phyloP scores from a whole-genome alignment of 2,888 invertebrate genomes.

The Tricholauxania praeusta region DNA sequence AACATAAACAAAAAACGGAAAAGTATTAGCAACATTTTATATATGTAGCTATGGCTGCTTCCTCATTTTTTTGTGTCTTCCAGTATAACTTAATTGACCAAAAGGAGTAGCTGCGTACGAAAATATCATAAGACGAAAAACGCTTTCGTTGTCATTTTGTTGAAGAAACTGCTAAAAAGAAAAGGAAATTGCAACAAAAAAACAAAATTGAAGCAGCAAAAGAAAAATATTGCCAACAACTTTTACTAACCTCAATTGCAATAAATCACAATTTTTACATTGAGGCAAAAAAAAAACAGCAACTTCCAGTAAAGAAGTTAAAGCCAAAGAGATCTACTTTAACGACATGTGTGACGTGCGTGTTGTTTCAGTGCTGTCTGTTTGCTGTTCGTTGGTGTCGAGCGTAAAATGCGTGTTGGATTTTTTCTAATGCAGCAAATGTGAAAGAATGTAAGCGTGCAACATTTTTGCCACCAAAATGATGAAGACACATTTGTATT shows the following conservation, averaged over 20 bases:
- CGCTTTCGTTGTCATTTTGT: no score
- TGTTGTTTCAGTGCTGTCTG: neutral
- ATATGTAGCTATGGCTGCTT: no score
- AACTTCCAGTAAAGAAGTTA: no score
- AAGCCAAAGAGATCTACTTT: neutral
- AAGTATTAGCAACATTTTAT: no score
- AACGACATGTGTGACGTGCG: slow-evolving; percentile 14
- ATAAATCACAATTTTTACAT: slow-evolving; percentile 56
- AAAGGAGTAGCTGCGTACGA: no score
- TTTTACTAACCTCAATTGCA: slow-evolving; percentile 62
- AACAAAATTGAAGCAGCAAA: neutral
- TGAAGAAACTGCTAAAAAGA: neutral
- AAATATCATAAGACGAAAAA: no score
- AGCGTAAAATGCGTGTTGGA: neutral
- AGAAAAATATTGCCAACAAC: slow-evolving; percentile 45
- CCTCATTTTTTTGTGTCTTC: no score
- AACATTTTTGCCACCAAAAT: no score
- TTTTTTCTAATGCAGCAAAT: neutral
- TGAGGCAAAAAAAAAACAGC: slow-evolving; percentile 50
- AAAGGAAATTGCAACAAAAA: neutral
- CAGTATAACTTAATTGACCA: no score
- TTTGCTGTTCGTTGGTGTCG: neutral
- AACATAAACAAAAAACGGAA: no score
- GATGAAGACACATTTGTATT: no score
- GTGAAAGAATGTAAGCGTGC: no score